Evolutionary conservation across 2,797 vertebrate species (phyloP).

Genomic region (Emys orbicularis): DNA sequence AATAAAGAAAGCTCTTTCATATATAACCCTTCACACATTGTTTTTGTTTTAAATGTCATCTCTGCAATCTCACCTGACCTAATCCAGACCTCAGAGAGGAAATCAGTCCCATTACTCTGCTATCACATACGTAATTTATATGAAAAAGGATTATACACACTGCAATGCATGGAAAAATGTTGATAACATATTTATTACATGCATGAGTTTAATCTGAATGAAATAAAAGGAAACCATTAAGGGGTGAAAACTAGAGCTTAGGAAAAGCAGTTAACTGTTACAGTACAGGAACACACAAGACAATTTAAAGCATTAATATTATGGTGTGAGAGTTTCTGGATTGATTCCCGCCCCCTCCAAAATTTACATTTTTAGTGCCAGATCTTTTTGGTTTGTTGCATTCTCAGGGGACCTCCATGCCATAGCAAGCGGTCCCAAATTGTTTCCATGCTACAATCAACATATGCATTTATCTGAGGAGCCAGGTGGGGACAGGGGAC

Average conservation of each 20-base stretch:
- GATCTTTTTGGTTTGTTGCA: constrained; percentile 32
- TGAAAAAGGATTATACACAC: constrained; percentile 26
- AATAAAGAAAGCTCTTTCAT: constrained; percentile 28
- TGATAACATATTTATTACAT: constrained; percentile 44
- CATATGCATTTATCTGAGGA: constrained; percentile 46
- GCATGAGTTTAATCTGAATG: constrained; percentile 2
- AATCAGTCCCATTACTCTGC: constrained; percentile 24
- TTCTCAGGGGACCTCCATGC: neutral
- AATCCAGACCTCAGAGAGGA: constrained; percentile 31
- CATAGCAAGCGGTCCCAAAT: constrained; percentile 59
- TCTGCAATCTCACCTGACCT: constrained; percentile 41
- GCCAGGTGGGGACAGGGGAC: constrained; percentile 17
- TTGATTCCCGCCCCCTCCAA: neutral
- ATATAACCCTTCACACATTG: constrained; percentile 64
- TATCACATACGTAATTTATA: constrained; percentile 14
- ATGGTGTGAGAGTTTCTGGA: neutral
- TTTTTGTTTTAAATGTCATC: constrained; percentile 62
- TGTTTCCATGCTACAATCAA: constrained; percentile 68
- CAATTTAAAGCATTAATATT: neutral
- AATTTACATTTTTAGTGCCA: constrained; percentile 51
- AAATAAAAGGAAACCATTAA: constrained; percentile 41
- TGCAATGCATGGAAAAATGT: neutral
- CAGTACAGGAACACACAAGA: constrained; percentile 28
- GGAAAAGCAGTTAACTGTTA: neutral
- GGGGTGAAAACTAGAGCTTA: constrained; percentile 21